Conservation (phyloP, 1,140 invertebrate species). For the Sycophila sp. region DNA sequence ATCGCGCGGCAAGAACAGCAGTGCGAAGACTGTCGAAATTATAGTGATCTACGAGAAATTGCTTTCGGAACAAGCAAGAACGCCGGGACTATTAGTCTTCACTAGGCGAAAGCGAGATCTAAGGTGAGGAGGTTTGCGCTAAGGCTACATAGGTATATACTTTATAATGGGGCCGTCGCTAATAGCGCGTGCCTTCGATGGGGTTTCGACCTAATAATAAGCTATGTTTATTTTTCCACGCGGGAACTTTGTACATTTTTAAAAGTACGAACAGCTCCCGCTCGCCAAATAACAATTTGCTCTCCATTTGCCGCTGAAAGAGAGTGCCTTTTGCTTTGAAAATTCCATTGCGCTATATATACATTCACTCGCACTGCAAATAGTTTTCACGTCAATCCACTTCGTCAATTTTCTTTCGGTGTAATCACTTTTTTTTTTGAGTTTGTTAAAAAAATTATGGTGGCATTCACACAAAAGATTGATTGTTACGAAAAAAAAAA, state of each 20-base stretch:
- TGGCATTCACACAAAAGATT: no score
- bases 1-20: no score
- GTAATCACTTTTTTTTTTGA: no score
- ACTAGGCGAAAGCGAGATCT: conserved; percentile 35
- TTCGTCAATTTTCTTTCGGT: no score
- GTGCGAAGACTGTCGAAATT: conserved; percentile 1
- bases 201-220: background rate
- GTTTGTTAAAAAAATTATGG: no score
- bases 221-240: background rate
- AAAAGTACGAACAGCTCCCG: no score
- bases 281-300: background rate
- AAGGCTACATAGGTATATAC: background rate
- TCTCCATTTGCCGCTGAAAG: no score
- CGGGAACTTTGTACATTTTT: background rate
- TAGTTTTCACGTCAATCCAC: no score
- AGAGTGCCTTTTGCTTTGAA: no score
- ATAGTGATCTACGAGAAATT: conserved; percentile 25
- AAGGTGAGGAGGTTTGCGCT: background rate
- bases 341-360: no score
- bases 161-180: background rate
- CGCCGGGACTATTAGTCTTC: conserved; percentile 33
- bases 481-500: no score
- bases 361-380: no score
- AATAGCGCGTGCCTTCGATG: background rate
- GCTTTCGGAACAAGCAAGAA: background rate